Evolutionary conservation across 2,797 vertebrate genomes (phyloP), one percentile per base, ranked within the genome.

Genomic region (Pseudopleuronectes americanus): DNA sequence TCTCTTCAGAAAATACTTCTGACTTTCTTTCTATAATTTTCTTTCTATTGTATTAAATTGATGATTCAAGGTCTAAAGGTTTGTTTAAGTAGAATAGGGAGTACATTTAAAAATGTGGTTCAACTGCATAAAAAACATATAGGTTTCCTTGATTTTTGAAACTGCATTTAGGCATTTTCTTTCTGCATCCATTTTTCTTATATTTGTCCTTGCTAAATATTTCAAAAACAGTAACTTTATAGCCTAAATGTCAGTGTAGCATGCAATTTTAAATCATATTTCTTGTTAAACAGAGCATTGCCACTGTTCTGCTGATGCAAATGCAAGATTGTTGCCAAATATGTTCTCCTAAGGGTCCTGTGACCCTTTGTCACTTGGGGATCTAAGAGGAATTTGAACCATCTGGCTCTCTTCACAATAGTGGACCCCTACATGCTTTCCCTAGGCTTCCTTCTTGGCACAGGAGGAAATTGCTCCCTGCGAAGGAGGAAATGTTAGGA

Each of bases 401-500:
- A 92, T 93, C 92, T 92, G 91, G 80, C 87, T 80, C 78, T 81
- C 54, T 83, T 79, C 64, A 86, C 82, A 86, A 86, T 77, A 64
- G 82, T 74, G 64, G 72, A 79, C 79, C 86, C 76, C 80, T 82
- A 81, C 74, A 68, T 55, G 57, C 74, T 77, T 60, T 72, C 71
- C 65, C 77, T 74, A 77, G 80, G 83, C 81, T 79, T 74, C 71
- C 77, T 87, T 65, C 64, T 81, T 79, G 77, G 72, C 86, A 75
- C 80, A 12, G 68, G 47, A 74, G 84, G 61, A 69, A 82, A 83
- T 78, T 61, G 77, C 64, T 74, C 23, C 76, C 79, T 84, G 81
- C 80, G 79, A 55, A 79, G 79, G 73, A 85, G 71, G 71, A 89
- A 86, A 81, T 69, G 79, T 70, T 74, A 68, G 67, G 77, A 79